Percentiles rank a stretch among this genome's conserved stretches.
Evolutionary conservation across 2,888 invertebrate species (phyloP).

Genomic region (Psococerastis gibbosa): DNA sequence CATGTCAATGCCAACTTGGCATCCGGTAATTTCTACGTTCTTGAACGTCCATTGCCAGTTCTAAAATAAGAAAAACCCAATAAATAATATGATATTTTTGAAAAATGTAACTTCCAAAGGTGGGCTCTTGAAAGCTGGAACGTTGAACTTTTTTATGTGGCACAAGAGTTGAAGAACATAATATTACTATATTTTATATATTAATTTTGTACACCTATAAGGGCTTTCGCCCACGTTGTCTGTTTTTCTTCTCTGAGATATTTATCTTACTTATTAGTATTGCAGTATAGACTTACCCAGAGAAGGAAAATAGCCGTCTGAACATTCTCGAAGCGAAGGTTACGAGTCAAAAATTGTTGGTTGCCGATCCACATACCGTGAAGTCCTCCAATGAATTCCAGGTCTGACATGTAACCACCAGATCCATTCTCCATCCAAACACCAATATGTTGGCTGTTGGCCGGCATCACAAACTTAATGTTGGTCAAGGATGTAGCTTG

Average conservation of each 20-base stretch:
- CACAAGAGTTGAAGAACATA: too few species aligned
- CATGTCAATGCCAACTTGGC: slow-evolving; percentile 1
- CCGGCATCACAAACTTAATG: not conserved
- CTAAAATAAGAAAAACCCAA: too few species aligned
- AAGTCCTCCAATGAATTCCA: not conserved
- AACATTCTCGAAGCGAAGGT: not conserved
- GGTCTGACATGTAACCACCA: not conserved
- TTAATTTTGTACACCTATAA: too few species aligned
- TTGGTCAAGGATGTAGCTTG: slow-evolving; percentile 4
- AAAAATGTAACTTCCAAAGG: too few species aligned
- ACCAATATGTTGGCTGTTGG: slow-evolving; percentile 3
- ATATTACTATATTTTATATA: too few species aligned
- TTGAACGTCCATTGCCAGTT: not conserved
- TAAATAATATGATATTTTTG: too few species aligned
- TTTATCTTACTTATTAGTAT: not conserved
- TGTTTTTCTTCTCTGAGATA: too few species aligned
- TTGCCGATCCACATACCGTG: slow-evolving; percentile 7
- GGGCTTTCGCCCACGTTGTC: too few species aligned
- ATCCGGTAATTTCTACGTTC: not conserved
- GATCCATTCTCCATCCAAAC: slow-evolving; percentile 8
- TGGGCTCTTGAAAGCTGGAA: too few species aligned
- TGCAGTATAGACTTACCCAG: slow-evolving; percentile 3
- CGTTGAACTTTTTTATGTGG: too few species aligned
- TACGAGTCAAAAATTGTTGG: not conserved
- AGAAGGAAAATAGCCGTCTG: not conserved